A percentile compares a stretch with the other conserved stretches of the same genome.
Conservation (phyloP, 2,888 invertebrate genomes). For the Notodonta dromedarius region DNA sequence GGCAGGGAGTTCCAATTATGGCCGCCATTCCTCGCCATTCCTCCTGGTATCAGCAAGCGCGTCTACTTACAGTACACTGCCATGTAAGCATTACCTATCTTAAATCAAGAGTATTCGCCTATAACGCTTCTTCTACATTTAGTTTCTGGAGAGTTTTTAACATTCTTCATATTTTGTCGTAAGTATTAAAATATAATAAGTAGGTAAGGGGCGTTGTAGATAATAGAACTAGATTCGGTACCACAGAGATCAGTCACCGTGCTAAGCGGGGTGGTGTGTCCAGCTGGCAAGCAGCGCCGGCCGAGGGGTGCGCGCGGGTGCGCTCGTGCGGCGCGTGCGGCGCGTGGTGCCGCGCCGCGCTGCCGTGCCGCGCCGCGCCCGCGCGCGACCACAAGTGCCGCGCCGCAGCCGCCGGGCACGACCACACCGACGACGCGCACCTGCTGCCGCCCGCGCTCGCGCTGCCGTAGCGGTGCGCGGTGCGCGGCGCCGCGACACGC, state of each 20-base stretch:
- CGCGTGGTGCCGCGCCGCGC: constrained; percentile 44
- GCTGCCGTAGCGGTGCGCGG: not conserved
- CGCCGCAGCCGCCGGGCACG: constrained; percentile 31
- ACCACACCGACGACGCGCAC: constrained; percentile 51
- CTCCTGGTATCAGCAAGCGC: constrained; percentile 39
- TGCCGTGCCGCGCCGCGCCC: constrained; percentile 42
- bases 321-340: constrained; percentile 16
- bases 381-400: constrained; percentile 46
- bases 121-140: no score
- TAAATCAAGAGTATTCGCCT: not conserved
- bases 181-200: no score
- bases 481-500: no score
- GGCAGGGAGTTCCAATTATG: constrained; percentile 47
- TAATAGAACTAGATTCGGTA: no score
- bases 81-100: constrained; percentile 35
- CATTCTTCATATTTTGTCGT: no score
- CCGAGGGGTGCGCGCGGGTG: constrained; percentile 38
- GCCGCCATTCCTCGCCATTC: constrained; percentile 49
- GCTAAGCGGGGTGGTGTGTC: not conserved
- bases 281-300: constrained; percentile 36
- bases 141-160: no score
- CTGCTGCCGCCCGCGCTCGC: constrained; percentile 34
- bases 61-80: constrained; percentile 65
- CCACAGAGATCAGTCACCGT: no score
- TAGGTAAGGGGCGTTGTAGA: no score